Conservation (phyloP, 2,888 invertebrate genomes). For the Pristionchus fissidentatus region DNA sequence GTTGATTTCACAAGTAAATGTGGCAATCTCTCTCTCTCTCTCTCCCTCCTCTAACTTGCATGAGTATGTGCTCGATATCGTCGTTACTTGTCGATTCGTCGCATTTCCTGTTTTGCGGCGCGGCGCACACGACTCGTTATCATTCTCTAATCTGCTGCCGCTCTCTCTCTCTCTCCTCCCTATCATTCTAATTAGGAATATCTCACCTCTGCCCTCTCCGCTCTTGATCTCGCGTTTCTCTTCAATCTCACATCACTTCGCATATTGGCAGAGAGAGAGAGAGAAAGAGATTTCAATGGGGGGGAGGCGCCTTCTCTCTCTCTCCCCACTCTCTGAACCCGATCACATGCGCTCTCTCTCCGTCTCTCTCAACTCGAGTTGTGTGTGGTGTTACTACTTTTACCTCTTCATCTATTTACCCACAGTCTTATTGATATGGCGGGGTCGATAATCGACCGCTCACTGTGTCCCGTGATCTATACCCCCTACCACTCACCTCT, state of each 20-base stretch:
- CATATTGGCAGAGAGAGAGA: slow-evolving; percentile 14
- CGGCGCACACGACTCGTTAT: not conserved
- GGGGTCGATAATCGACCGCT: not conserved
- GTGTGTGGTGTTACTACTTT: not conserved
- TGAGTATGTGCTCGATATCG: not conserved
- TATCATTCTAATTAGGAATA: slow-evolving; percentile 40
- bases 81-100: slow-evolving; percentile 5
- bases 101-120: slow-evolving; percentile 42
- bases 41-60: not conserved
- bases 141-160: slow-evolving; percentile 34
- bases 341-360: slow-evolving; percentile 5
- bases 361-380: not conserved
- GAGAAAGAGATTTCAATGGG: not conserved
- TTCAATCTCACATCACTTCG: slow-evolving; percentile 21
- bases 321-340: slow-evolving; percentile 8
- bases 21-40: not conserved
- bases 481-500: not conserved
- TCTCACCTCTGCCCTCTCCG: slow-evolving; percentile 19
- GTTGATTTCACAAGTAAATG: not conserved
- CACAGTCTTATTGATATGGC: not conserved
- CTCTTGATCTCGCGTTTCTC: slow-evolving; percentile 33
- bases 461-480: not conserved
- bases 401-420: slow-evolving; percentile 12
- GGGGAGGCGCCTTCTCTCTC: too few species aligned
- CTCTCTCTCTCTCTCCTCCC: slow-evolving; percentile 16